Conservation (phyloP, 2,888 invertebrate species). For the Leptopilina myrica region DNA sequence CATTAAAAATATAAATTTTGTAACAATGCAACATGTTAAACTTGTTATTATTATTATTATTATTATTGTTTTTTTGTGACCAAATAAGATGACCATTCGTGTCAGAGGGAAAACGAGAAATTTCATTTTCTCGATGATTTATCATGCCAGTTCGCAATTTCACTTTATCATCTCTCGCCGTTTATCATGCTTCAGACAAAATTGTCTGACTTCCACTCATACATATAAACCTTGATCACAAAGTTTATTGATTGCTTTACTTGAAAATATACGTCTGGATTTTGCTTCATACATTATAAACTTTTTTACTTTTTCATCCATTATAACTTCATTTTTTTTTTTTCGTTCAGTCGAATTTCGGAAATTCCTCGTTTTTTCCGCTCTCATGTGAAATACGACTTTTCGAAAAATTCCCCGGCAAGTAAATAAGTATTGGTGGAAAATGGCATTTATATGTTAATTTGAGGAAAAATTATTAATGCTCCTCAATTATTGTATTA, state of each 20-base stretch:
- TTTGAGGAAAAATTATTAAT: too few relatives aligned
- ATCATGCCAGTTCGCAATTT: conserved; percentile 34
- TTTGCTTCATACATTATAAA: neutral
- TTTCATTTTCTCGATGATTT: conserved; percentile 34
- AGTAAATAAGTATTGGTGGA: too few relatives aligned
- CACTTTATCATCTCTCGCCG: conserved; percentile 25
- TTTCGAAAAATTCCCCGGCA: too few relatives aligned
- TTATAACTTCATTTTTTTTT: neutral
- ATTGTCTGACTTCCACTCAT: conserved; percentile 24
- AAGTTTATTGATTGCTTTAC: neutral
- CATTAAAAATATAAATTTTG: too few relatives aligned
- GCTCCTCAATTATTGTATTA: too few relatives aligned
- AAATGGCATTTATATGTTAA: too few relatives aligned
- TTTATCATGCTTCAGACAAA: conserved; percentile 36
- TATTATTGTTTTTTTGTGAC: neutral
- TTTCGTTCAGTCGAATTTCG: too few relatives aligned
- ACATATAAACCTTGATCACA: conserved; percentile 21
- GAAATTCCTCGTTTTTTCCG: too few relatives aligned
- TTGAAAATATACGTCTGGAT: neutral
- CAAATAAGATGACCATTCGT: conserved; percentile 22
- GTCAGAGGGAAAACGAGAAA: conserved; percentile 25
- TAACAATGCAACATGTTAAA: too few relatives aligned
- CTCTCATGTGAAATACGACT: too few relatives aligned
- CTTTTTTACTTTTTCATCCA: neutral
- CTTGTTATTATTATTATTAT: too few relatives aligned